Conservation (phyloP, 2,113 vertebrate species). For the Tamias sibiricus region DNA sequence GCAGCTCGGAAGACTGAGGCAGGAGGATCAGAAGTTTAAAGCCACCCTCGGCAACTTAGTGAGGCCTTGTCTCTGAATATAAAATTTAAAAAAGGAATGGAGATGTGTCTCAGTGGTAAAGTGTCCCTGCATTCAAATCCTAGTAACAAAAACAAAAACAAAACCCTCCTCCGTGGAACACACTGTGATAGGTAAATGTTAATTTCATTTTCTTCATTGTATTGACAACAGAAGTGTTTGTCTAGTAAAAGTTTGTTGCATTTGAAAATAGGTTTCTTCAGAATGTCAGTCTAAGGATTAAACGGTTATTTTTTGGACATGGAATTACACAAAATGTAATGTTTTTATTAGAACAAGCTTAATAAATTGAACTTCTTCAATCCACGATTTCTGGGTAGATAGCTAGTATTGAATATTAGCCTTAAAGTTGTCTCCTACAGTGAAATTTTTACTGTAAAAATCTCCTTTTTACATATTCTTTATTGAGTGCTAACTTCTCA, state of each 20-base stretch:
- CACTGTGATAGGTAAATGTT: background rate
- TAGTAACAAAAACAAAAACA: background rate
- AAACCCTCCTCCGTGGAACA: background rate
- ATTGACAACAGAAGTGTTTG: constrained; percentile 32
- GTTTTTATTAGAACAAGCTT: constrained; percentile 15
- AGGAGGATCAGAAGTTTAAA: no score
- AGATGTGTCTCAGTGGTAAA: no score
- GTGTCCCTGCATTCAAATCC: no score
- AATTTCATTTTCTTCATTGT: background rate
- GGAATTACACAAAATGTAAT: background rate
- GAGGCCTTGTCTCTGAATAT: no score
- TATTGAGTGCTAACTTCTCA: background rate
- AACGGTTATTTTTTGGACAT: constrained; percentile 1
- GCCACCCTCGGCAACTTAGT: no score
- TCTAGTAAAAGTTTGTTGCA: background rate
- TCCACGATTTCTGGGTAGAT: background rate
- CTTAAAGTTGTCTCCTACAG: background rate
- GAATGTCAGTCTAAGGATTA: constrained; percentile 1
- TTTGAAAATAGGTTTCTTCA: background rate
- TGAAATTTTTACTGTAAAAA: background rate
- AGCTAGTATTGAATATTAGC: background rate
- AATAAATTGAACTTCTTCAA: constrained; percentile 12
- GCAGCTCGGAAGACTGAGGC: no score
- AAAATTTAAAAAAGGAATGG: no score
- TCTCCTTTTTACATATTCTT: background rate